phyloP scores from a whole-genome alignment of 2,113 vertebrate genomes.

The Limnothrissa miodon region DNA sequence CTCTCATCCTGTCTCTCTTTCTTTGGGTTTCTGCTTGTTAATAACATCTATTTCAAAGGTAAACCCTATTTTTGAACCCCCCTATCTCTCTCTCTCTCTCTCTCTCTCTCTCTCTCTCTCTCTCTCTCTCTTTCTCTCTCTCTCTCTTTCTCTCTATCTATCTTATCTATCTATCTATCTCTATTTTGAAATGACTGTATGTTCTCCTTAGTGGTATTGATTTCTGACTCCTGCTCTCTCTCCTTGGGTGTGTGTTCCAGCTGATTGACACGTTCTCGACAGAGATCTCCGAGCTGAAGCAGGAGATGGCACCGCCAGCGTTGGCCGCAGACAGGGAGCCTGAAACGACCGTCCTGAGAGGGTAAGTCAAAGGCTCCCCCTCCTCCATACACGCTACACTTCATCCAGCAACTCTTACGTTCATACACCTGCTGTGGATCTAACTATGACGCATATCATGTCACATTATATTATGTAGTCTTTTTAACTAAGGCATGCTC shows the following conservation, averaged over 20 bases:
- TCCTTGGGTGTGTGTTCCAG: slow-evolving; percentile 59
- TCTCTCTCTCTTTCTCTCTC: slow-evolving; percentile 13
- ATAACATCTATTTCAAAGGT: background rate
- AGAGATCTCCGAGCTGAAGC: slow-evolving; percentile 91
- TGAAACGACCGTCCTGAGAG: slow-evolving; percentile 49
- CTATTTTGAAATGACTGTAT: background rate
- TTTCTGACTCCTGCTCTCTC: background rate
- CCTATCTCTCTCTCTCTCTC: background rate
- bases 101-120: background rate
- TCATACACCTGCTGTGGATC: background rate
- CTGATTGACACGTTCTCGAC: slow-evolving; percentile 90
- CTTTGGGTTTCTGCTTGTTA: background rate
- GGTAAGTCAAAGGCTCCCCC: slow-evolving; percentile 55
- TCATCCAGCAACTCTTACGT: background rate
- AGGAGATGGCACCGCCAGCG: slow-evolving; percentile 85
- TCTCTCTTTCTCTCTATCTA: background rate
- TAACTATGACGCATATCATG: background rate
- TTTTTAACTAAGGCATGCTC: background rate
- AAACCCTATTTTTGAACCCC: background rate
- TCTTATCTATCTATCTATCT: slow-evolving; percentile 13
- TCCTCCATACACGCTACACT: background rate
- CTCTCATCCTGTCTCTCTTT: background rate
- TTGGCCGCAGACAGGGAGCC: slow-evolving; percentile 62
- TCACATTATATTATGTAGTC: background rate
- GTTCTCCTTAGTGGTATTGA: background rate